Evolutionary conservation across 2,888 invertebrate species (phyloP).

Genomic region (Acleris holmiana): DNA sequence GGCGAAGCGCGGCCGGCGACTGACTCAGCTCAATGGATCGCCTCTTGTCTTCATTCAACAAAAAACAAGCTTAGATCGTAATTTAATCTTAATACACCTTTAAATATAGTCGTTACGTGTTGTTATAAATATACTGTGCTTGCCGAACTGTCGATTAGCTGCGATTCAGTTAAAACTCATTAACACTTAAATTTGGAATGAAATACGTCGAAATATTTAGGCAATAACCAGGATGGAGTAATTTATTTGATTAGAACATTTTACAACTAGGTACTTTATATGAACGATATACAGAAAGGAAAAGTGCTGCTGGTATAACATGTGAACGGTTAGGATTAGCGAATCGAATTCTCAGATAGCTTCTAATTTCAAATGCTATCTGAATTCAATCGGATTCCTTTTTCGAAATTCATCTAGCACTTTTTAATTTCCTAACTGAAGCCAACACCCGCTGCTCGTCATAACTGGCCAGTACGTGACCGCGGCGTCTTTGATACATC

Average conservation of each 20-base stretch:
- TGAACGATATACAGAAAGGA: too few relatives aligned
- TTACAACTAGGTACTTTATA: too few relatives aligned
- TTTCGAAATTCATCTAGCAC: constrained; percentile 58
- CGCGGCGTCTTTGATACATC: constrained; percentile 77
- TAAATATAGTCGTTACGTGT: constrained; percentile 26
- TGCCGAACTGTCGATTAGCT: too few relatives aligned
- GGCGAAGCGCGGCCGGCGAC: neutral
- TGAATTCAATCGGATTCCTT: constrained; percentile 43
- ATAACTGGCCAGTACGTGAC: constrained; percentile 80
- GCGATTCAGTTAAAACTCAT: too few relatives aligned
- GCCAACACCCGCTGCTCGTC: constrained; percentile 75
- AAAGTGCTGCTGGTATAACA: too few relatives aligned
- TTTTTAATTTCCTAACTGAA: constrained; percentile 70
- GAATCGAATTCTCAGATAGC: constrained; percentile 29
- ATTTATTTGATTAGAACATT: too few relatives aligned
- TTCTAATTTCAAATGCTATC: constrained; percentile 51
- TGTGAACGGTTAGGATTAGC: constrained; percentile 9
- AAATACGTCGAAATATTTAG: too few relatives aligned
- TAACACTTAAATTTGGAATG: too few relatives aligned
- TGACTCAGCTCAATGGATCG: constrained; percentile 24
- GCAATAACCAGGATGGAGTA: too few relatives aligned
- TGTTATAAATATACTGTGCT: neutral
- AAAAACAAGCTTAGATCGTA: constrained; percentile 20
- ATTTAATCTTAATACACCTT: constrained; percentile 33
- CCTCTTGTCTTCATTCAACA: constrained; percentile 35